phyloP scores from a whole-genome alignment of 2,113 vertebrate species.

The Apteryx mantelli region DNA sequence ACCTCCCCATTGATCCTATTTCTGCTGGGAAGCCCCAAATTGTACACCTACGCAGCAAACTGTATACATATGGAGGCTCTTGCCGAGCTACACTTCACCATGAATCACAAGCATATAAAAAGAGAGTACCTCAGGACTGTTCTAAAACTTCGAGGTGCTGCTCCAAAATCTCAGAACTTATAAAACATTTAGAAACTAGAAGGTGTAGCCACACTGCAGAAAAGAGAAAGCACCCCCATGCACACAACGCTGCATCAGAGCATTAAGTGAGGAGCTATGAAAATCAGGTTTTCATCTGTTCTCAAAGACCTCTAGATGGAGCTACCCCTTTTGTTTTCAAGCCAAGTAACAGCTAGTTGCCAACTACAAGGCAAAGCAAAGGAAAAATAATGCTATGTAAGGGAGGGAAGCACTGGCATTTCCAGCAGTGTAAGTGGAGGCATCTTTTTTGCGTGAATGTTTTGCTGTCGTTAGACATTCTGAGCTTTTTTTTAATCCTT shows the following conservation, averaged over 20 bases:
- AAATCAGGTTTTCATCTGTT: not conserved
- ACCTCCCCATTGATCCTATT: not conserved
- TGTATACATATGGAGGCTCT: not conserved
- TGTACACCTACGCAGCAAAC: not conserved
- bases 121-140: not conserved
- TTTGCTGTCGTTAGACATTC: not conserved
- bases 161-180: not conserved
- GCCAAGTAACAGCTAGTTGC: not conserved
- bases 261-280: not conserved
- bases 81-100: not conserved
- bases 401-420: not conserved
- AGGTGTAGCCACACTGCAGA: not conserved
- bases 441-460: not conserved
- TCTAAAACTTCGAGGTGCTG: not conserved
- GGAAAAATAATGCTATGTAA: not conserved
- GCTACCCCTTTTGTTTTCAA: conserved; percentile 30
- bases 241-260: not conserved
- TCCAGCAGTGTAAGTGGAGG: not conserved
- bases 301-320: conserved; percentile 63
- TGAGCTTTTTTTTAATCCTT: not conserved
- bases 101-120: not conserved
- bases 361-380: not conserved
- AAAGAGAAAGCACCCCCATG: not conserved
- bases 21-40: not conserved
- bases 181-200: not conserved